Evolutionary conservation across 1,140 invertebrate species (phyloP).

Genomic region (Drosophila pandora): DNA sequence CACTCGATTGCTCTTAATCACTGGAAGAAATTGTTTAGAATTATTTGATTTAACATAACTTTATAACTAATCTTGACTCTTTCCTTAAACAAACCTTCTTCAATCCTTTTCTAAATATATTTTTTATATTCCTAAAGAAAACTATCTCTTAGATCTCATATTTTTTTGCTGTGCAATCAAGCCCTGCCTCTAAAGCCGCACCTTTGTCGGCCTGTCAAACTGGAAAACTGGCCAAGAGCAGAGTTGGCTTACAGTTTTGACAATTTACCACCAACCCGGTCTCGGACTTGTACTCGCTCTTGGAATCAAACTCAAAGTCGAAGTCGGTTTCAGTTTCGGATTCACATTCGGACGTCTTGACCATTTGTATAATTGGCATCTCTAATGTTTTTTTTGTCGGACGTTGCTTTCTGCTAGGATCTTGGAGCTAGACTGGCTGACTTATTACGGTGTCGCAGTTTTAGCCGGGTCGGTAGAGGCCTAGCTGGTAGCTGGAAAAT

Average conservation of each 20-base stretch:
- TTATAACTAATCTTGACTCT: no score
- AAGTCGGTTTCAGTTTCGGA: conserved; percentile 15
- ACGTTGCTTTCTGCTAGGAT: background rate
- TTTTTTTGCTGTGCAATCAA: background rate
- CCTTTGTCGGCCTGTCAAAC: conserved; percentile 79
- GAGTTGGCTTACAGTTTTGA: conserved; percentile 65
- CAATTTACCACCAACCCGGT: conserved; percentile 68
- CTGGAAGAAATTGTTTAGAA: background rate
- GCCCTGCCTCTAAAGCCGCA: conserved; percentile 51
- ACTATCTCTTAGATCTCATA: no score
- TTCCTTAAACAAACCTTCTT: no score
- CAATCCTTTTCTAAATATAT: no score
- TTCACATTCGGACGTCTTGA: conserved; percentile 44
- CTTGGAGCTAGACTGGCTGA: conserved; percentile 17
- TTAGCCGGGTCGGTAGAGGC: conserved; percentile 11
- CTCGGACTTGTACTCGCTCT: conserved; percentile 4
- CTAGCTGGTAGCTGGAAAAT: conserved; percentile 51
- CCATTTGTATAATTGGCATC: conserved; percentile 81
- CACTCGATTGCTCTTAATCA: conserved; percentile 32
- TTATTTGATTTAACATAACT: no score
- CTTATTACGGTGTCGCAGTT: conserved; percentile 63
- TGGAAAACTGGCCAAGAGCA: conserved; percentile 69
- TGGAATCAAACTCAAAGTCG: conserved; percentile 15
- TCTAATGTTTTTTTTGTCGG: conserved; percentile 58
- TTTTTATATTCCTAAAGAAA: no score